Conservation (phyloP, 2,113 vertebrate genomes). For the Oryctolagus cuniculus region mOryCun1.1 NC_091439.1:135659001-135659500, state of each 20-base stretch:
- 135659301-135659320: not conserved
- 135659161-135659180: not conserved
- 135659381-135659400: not conserved
- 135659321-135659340: not conserved
- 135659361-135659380: not conserved
- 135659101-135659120: not conserved
- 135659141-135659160: not conserved
- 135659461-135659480: too few species aligned
- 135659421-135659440: not conserved
- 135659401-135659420: constrained; percentile 18
- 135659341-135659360: not conserved
- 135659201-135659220: not conserved
- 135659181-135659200: not conserved
- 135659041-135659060: not conserved
- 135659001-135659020: not conserved
- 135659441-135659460: not conserved
- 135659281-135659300: constrained; percentile 16
- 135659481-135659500: too few species aligned
- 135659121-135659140: not conserved
- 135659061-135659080: not conserved
- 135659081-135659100: not conserved
- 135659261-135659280: not conserved
- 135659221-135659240: not conserved
- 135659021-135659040: not conserved
- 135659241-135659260: not conserved